These are phyloP conservation scores for Leptodirus hochenwartii DNA, from an alignment of 2,888 invertebrate genomes.

Conservation along the genomic window DNA sequence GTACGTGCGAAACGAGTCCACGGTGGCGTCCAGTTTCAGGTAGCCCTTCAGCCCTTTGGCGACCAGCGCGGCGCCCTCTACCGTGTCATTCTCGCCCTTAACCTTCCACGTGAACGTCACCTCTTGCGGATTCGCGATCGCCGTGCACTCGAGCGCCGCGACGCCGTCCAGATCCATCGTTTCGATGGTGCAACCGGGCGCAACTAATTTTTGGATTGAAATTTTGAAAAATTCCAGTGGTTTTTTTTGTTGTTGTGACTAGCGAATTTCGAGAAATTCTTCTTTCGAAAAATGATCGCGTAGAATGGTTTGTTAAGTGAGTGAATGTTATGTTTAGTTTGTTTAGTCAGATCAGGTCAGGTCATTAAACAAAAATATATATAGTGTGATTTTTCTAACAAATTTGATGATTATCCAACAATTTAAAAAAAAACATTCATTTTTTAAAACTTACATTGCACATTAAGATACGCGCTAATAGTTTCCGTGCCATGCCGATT, in stretches of 20 bases:
- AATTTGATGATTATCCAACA: too few species aligned
- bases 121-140: constrained; percentile 59
- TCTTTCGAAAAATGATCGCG: too few species aligned
- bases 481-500: constrained; percentile 63
- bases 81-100: constrained; percentile 66
- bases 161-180: constrained; percentile 49
- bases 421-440: constrained; percentile 1
- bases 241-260: too few species aligned
- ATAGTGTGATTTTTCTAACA: too few species aligned
- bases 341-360: too few species aligned
- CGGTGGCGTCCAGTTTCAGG: constrained; percentile 41
- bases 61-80: constrained; percentile 38
- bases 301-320: too few species aligned
- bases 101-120: constrained; percentile 70
- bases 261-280: too few species aligned
- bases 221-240: neutral
- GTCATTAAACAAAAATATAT: too few species aligned
- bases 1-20: constrained; percentile 56
- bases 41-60: constrained; percentile 36
- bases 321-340: too few species aligned
- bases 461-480: constrained; percentile 53
- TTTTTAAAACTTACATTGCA: constrained; percentile 57
- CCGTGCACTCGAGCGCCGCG: constrained; percentile 63
- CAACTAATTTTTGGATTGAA: constrained; percentile 35
- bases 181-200: constrained; percentile 69